Conservation (phyloP, 2,888 invertebrate species). For the Lucinisca nassula region DNA sequence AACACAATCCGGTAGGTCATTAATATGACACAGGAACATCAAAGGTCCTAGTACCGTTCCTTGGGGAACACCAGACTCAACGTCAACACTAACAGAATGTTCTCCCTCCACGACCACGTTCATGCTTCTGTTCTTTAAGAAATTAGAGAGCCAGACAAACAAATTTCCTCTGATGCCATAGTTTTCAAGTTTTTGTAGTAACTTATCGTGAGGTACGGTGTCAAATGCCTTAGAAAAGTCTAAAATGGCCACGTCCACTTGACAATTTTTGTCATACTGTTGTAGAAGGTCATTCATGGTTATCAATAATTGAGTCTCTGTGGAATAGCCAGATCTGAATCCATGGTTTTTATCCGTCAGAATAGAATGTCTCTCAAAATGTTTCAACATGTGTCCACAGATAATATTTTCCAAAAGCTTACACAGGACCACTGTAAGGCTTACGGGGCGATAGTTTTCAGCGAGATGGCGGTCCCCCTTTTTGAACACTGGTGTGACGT, state of each 20-base stretch:
- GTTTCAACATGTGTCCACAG: not conserved
- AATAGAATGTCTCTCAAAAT: conserved; percentile 7
- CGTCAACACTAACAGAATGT: not conserved
- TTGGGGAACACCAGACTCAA: conserved; percentile 30
- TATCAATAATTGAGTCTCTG: not conserved
- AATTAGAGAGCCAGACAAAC: not conserved
- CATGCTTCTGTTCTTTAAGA: conserved; percentile 29
- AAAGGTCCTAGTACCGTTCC: conserved; percentile 32
- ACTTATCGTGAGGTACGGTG: conserved; percentile 18
- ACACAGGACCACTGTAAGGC: not conserved
- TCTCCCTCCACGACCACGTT: conserved; percentile 30
- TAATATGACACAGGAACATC: conserved; percentile 25
- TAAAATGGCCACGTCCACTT: not conserved
- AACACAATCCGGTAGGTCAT: conserved; percentile 25
- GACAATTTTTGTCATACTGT: not conserved
- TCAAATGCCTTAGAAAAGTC: conserved; percentile 52
- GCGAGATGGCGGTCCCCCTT: conserved; percentile 23
- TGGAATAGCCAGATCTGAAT: conserved; percentile 13
- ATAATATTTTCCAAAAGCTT: conserved; percentile 34
- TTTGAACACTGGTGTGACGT: conserved; percentile 3
- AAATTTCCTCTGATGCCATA: conserved; percentile 16
- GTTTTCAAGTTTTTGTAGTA: conserved; percentile 13
- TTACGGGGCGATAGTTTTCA: conserved; percentile 16
- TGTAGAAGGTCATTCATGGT: not conserved
- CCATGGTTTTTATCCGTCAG: conserved; percentile 27